A percentile compares a stretch with the other conserved stretches of the same genome.
Conservation (phyloP, 1,140 invertebrate species). For the Drosophila fuyamai region DNA sequence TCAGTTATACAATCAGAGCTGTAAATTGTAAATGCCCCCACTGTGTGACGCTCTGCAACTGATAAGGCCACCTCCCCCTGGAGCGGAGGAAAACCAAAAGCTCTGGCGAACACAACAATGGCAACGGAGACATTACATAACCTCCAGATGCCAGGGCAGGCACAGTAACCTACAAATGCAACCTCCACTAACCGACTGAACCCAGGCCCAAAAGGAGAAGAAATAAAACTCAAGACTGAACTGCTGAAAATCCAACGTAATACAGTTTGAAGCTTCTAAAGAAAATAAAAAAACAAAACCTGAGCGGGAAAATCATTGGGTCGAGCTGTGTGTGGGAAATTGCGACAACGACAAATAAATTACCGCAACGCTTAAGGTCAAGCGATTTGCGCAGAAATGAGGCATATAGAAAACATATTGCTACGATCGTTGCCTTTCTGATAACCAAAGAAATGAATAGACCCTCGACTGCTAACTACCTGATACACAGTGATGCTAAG, state of each 20-base stretch:
- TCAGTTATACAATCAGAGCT: constrained; percentile 45
- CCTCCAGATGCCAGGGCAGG: constrained; percentile 52
- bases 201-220: constrained; percentile 47
- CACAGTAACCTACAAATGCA: constrained; percentile 73
- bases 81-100: constrained; percentile 36
- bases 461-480: constrained; percentile 23
- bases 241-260: constrained; percentile 65
- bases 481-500: constrained; percentile 14
- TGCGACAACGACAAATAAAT: constrained; percentile 79
- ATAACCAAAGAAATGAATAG: constrained; percentile 77
- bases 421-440: constrained; percentile 56
- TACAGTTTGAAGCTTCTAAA: constrained; percentile 72
- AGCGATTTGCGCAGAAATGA: constrained; percentile 81
- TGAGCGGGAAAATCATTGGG: constrained; percentile 42
- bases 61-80: constrained; percentile 58
- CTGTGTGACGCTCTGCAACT: constrained; percentile 41
- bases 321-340: constrained; percentile 60
- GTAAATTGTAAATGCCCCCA: constrained; percentile 47
- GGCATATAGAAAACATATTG: constrained; percentile 81
- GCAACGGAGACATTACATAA: constrained; percentile 60
- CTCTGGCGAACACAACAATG: constrained; percentile 55
- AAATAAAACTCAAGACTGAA: constrained; percentile 34
- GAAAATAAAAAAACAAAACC: constrained; percentile 37
- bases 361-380: constrained; percentile 81
- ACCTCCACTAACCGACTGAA: constrained; percentile 46